Conservation (phyloP, 2,797 vertebrate genomes). For the Galaxias olidus region DNA sequence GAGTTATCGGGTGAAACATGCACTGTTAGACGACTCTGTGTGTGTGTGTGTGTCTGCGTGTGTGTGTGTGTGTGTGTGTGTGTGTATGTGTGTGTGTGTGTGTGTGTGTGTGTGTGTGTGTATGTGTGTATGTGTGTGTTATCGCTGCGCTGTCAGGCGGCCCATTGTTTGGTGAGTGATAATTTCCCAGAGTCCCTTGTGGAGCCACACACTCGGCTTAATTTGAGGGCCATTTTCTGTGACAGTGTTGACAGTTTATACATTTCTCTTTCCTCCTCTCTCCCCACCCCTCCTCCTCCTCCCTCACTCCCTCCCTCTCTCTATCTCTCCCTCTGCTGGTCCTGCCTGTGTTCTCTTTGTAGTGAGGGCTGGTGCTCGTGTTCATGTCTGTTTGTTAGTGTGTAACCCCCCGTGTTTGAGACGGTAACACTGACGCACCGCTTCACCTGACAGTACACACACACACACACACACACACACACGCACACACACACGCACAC, state of each 20-base stretch:
- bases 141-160: constrained; percentile 77
- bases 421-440: too few species aligned
- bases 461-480: not conserved
- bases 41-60: constrained; percentile 22
- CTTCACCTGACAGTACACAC: not conserved
- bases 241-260: constrained; percentile 84
- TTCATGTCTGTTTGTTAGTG: constrained; percentile 79
- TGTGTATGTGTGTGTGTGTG: constrained; percentile 1
- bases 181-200: constrained; percentile 79
- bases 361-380: constrained; percentile 66
- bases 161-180: constrained; percentile 82
- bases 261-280: constrained; percentile 67
- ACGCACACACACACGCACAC: not conserved
- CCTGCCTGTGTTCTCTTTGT: constrained; percentile 52
- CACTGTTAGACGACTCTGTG: constrained; percentile 64
- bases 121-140: constrained; percentile 58
- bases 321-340: constrained; percentile 44
- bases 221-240: constrained; percentile 82
- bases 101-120: constrained; percentile 9
- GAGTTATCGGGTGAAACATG: constrained; percentile 72
- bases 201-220: constrained; percentile 74
- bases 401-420: constrained; percentile 71
- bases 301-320: constrained; percentile 8
- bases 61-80: constrained; percentile 10
- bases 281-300: constrained; percentile 33